Conservation (phyloP, 1,140 invertebrate species). For the Plodia interpunctella region DNA sequence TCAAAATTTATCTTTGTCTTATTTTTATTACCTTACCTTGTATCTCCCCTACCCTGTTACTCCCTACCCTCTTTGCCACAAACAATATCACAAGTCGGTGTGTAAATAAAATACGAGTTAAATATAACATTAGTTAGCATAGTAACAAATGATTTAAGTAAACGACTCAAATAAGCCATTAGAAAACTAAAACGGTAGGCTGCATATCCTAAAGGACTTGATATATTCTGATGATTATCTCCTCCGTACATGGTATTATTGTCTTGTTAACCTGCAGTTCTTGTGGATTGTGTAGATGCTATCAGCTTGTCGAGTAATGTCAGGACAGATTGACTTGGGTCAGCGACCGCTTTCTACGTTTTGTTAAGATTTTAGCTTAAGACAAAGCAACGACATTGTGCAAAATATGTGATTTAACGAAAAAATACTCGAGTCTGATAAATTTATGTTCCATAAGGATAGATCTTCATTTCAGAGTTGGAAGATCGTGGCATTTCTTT, state of each 20-base stretch:
- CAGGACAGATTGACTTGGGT: constrained; percentile 5
- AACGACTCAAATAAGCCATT: constrained; percentile 5
- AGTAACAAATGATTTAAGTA: background rate
- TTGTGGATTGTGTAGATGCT: constrained; percentile 4
- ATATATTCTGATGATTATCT: constrained; percentile 8
- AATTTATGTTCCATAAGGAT: too few species aligned
- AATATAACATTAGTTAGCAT: too few species aligned
- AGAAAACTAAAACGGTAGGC: background rate
- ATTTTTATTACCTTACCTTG: too few species aligned
- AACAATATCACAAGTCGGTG: too few species aligned
- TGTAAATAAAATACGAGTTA: too few species aligned
- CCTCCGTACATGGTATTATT: constrained; percentile 10
- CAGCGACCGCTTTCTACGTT: background rate
- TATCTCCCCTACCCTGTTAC: too few species aligned
- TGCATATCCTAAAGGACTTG: background rate
- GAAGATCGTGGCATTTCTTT: too few species aligned
- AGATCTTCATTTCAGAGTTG: too few species aligned
- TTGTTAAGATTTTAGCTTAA: constrained; percentile 1
- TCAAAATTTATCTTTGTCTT: too few species aligned
- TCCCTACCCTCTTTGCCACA: too few species aligned
- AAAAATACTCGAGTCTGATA: too few species aligned
- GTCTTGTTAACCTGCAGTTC: constrained; percentile 11
- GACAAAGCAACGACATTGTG: background rate
- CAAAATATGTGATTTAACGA: too few species aligned
- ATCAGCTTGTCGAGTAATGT: constrained; percentile 1